Evolutionary conservation across 2,113 vertebrate species (phyloP), one percentile per base, ranked within the genome.

Genomic region (Archilochus colubris): DNA sequence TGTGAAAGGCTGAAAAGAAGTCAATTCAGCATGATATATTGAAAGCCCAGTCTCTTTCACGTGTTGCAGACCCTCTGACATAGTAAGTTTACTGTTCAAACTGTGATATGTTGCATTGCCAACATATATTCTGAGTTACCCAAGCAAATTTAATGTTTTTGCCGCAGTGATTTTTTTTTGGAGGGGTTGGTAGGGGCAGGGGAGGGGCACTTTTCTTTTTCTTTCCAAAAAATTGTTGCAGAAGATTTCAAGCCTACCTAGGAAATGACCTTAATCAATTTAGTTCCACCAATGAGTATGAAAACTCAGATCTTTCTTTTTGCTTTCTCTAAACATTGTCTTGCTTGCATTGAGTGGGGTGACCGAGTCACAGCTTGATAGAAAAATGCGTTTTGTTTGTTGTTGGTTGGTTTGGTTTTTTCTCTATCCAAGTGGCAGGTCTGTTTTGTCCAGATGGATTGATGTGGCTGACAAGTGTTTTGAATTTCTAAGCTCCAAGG

Each of bases 71-170:
- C 90, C 86, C 89, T 93, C 88, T 95, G 94, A 95, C 94, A 93
- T 95, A 96, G 92, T 96, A 94, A 94, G 91, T 97, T 97, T 96
- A 93, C 95, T 95, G 95, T 95, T 97, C 96, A 95, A 96, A 91
- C 89, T 91, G 86, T 89, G 91, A 91, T 95, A 93, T 95, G 97
- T 97, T 97, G 94, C 96, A 96, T 95, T 97, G 97, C 96, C 96
- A 97, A 97, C 94, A 96, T 88, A 96, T 46, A 97, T 97, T 97
- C 97, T 95, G 96, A 97, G 92, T 94, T 96, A 96, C 69, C 95
- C 94, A 96, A 95, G 96, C 96, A 97, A 91, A 97, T 94, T 90
- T 96, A 97, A 97, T 97, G 95, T 90, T 96, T 96, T 91, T 93
- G 94, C 94, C 62, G 80, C 75, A 85, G 81, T 91, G 91, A 89